Evolutionary conservation across 2,888 invertebrate genomes (phyloP), one percentile per base, ranked within the genome.

Genomic region (Plusia festucae): DNA sequence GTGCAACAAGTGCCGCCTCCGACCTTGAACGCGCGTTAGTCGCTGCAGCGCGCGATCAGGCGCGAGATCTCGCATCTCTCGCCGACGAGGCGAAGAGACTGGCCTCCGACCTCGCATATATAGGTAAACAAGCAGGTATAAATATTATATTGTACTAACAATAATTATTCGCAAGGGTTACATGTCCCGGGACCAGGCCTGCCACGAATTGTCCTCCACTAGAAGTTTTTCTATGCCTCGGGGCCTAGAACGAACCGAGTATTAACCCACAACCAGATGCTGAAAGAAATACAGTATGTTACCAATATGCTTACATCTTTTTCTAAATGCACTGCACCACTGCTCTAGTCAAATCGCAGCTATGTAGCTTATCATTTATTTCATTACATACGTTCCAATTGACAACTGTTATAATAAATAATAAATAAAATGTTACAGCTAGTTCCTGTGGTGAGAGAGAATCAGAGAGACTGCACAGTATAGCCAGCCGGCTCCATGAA

Each of bases 401-500:
- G 40, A 40, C 40, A 15, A 40, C n/a, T 5, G n/a, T 15, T 7
- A 52, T n/a, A n/a, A n/a, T n/a, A 52, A 15, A 24, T 11, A 15
- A 15, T 22, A n/a, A 51, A 32, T 56, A 0, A 27, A 60, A 73
- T 60, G 64, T 85, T 75, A 59, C 90, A 95, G 95, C 95, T 89
- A 95, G 94, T 91, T 93, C 94, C 91, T 91, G 97, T 82, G 96
- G 97, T 90, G 95, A 95, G 94, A 95, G 95, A 94, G 95, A 95
- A 95, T 96, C 98, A 85, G 98, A 98, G 90, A 97, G 98, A 91
- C 97, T 99, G 85, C 98, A 99, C 91, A 98, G 98, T 92, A 97
- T 98, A 91, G 97, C 98, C 85, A 98, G 98, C 94, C 97, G 98
- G 93, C 99, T 99, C 92, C 98, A 98, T 90, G 99, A 99, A 93